Base-by-base conservation (phyloP, 2,113 vertebrate species). In the Poeciliopsis occidentalis region DNA sequence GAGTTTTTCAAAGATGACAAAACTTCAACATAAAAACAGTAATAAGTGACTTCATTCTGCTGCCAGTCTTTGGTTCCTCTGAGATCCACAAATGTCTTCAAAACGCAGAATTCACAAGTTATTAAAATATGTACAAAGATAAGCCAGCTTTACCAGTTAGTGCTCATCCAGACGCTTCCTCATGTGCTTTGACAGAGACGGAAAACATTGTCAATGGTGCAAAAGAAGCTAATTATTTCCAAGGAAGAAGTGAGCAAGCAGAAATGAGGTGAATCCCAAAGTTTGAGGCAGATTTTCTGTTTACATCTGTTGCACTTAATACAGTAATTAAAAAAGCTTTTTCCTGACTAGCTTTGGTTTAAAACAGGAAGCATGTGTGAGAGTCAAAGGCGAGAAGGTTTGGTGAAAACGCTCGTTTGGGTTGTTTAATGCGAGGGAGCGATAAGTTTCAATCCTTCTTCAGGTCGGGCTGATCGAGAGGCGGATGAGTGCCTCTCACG, bases 361-460 rank as follows among this genome's bases (percentile, higher is more conserved):
- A 64, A 32, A 75, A 63, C 70, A 22, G 15, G 78, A 44, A 69
- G n/a, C 7, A 26, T 24, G 4, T 1, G n/a, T 4, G 67, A 44
- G 62, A 78, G 44, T 12, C 57, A 60, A 62, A 83, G 8, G 54
- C 30, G 27, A 64, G 54, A 19, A 29, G 37, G 51, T 57, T n/a
- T 57, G 51, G 22, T 57, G 22, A 57, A 57, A 57, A 3, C 7
- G 0, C 24, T 8, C 22, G n/a, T 57, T 24, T 24, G 24, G 24
- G 51, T 37, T 37, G 13, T 57, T 54, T 54, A 8, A 24, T 57
- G 51, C 22, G 51, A 24, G 29, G 12, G 3, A n/a, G 63, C 31
- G 17, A 6, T 64, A 22, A 3, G 22, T 62, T 37, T 88, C 83
- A 94, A 78, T 95, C 95, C 87, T 92, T 95, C 93, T 94, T 96